Evolutionary conservation across 2,888 invertebrate genomes (phyloP).

Genomic region (Camponotus fellah): DNA sequence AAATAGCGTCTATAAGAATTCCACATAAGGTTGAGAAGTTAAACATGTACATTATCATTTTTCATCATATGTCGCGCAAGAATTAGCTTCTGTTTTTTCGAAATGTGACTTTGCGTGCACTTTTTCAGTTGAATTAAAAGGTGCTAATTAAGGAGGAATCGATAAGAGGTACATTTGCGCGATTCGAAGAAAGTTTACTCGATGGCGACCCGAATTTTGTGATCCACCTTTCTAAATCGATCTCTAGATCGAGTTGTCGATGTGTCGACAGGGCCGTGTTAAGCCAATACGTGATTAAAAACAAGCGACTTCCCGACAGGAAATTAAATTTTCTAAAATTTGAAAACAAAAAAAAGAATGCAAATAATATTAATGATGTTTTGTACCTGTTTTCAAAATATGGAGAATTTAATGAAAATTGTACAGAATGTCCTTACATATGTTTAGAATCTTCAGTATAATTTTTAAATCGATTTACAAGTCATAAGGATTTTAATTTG

Average conservation of each 20-base stretch:
- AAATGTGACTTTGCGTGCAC: conserved; percentile 12
- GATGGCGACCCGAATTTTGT: conserved; percentile 73
- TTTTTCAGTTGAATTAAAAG: conserved; percentile 7
- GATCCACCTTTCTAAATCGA: conserved; percentile 79
- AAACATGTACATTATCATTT: conserved; percentile 18
- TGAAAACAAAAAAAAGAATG: not conserved
- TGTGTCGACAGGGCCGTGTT: conserved; percentile 25
- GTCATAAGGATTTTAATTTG: no score
- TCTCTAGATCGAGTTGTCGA: conserved; percentile 59
- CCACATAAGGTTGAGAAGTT: conserved; percentile 27
- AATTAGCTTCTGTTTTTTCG: conserved; percentile 45
- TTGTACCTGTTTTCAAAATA: no score
- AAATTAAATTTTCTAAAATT: not conserved
- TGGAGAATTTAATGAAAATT: no score
- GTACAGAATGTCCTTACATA: no score
- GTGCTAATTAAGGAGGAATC: conserved; percentile 28
- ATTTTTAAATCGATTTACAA: no score
- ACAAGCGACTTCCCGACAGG: not conserved
- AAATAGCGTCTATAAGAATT: conserved; percentile 44
- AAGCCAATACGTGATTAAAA: not conserved
- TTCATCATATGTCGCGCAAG: conserved; percentile 15
- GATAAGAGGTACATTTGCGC: conserved; percentile 9
- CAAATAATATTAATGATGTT: conserved; percentile 6
- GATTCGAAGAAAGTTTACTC: conserved; percentile 65
- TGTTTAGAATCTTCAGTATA: no score